Evolutionary conservation across 1,140 invertebrate genomes (phyloP), one percentile per base, ranked within the genome.

Genomic region (Pachypeltis micranthus): DNA sequence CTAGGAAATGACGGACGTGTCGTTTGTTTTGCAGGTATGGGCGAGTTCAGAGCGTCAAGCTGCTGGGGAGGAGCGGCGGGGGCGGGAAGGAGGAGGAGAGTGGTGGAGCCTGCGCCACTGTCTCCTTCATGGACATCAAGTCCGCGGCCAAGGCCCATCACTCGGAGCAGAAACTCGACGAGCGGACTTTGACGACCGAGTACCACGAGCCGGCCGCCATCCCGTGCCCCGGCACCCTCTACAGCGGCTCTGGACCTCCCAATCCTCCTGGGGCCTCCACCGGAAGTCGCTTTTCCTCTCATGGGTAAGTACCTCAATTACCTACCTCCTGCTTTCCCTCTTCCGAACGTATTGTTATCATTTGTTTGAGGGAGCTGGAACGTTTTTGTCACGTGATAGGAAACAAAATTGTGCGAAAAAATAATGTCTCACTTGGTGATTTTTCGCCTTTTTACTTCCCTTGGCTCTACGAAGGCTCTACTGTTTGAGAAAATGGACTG

Each of bases 71-170:
- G 1, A 26, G 54, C 74, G 74, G 61, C 61, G 77, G 81, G 1
- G 25, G 54, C 74, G 74, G 61, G 58, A 68, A 67, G 66, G 69
- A 81, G 73, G 77, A 81, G 74, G 79, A 77, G 69, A 74, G 65
- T 60, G 66, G 66, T 63, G 69, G 80, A 72, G 77, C 80, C 74
- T 81, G 81, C 69, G 91, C 91, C 73, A 92, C 91, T 71, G 90
- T 95, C 74, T 90, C 91, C 72, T 95, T 95, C 81, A 93, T 93
- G 83, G 93, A 96, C 82, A 95, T 95, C 79, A 93, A 91, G 78
- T 93, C 91, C 70, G 92, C 93, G 70, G 84, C 90, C 69, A 95
- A 94, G 79, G 92, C 92, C 59, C 89, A 93, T 75, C 86, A 86
- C 75, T 84, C 84, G 68, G 91, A 94, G 73, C 90, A 93, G 76